phyloP scores from a whole-genome alignment of 2,888 invertebrate genomes.

The Petrolisthes cinctipes region DNA sequence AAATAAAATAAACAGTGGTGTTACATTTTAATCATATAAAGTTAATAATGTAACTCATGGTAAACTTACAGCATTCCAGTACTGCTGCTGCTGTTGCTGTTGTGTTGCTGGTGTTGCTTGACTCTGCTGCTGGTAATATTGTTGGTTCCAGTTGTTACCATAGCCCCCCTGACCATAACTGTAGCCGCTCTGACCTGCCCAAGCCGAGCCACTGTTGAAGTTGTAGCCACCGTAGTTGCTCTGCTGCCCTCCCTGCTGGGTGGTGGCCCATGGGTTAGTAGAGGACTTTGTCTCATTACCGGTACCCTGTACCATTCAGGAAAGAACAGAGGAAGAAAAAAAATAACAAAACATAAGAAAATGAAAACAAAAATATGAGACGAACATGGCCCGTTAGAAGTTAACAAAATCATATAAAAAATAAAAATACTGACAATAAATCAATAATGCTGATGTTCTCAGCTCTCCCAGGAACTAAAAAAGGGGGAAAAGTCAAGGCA shows the following conservation, averaged over 20 bases:
- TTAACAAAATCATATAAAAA: too few relatives aligned
- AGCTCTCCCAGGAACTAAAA: too few relatives aligned
- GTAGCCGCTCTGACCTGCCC: conserved; percentile 27
- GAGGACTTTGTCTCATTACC: conserved; percentile 34
- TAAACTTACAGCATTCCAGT: conserved; percentile 39
- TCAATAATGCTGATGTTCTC: too few relatives aligned
- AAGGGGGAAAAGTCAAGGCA: too few relatives aligned
- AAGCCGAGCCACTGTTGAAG: conserved; percentile 41
- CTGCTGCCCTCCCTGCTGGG: conserved; percentile 36
- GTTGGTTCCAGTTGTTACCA: conserved; percentile 50
- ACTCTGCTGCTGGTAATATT: conserved; percentile 52
- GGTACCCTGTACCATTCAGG: conserved; percentile 21
- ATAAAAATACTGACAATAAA: too few relatives aligned
- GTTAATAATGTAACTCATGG: neutral
- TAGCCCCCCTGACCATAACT: conserved; percentile 32
- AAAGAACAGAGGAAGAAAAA: conserved; percentile 9
- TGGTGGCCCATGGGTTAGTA: conserved; percentile 33
- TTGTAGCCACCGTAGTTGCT: conserved; percentile 24
- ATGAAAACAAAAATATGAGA: neutral
- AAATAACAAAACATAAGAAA: conserved; percentile 25
- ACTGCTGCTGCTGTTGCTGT: conserved; percentile 28
- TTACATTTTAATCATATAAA: neutral
- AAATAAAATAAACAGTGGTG: neutral
- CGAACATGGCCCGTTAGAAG: too few relatives aligned
- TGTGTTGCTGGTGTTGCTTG: conserved; percentile 2